These are phyloP conservation scores for Hydropotes inermis DNA, from an alignment of 2,113 vertebrate genomes.

Conservation along the genomic window DNA sequence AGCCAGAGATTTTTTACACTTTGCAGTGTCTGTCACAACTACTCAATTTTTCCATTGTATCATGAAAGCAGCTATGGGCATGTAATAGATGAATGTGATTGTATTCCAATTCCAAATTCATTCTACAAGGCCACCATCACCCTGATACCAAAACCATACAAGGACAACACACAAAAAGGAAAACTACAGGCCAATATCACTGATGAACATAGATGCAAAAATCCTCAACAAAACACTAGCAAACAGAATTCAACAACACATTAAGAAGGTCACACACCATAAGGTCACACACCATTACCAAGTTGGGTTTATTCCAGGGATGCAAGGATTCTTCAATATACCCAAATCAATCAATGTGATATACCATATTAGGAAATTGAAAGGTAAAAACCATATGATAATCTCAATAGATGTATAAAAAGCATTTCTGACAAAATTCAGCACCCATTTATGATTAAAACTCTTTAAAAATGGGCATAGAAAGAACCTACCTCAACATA, in stretches of 20 bases:
- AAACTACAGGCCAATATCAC: neutral
- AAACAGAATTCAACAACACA: neutral
- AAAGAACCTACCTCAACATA: neutral
- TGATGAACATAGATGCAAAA: neutral
- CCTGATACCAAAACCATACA: neutral
- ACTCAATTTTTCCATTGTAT: neutral
- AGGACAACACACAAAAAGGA: neutral
- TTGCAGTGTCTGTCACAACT: neutral
- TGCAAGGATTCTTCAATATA: neutral
- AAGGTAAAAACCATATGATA: neutral
- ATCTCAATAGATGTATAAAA: neutral
- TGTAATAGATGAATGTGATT: neutral
- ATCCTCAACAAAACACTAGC: neutral
- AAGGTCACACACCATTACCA: neutral
- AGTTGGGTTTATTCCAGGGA: neutral
- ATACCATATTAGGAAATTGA: neutral
- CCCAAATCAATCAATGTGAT: neutral
- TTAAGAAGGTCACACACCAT: neutral
- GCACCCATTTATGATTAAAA: neutral
- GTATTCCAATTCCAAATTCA: neutral
- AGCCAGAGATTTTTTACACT: neutral
- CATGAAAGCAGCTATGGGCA: neutral
- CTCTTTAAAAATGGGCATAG: neutral
- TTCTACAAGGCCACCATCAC: neutral
- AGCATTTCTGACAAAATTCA: neutral